Base-by-base conservation (phyloP, 2,113 vertebrate species). In the Corvus cornix region DNA sequence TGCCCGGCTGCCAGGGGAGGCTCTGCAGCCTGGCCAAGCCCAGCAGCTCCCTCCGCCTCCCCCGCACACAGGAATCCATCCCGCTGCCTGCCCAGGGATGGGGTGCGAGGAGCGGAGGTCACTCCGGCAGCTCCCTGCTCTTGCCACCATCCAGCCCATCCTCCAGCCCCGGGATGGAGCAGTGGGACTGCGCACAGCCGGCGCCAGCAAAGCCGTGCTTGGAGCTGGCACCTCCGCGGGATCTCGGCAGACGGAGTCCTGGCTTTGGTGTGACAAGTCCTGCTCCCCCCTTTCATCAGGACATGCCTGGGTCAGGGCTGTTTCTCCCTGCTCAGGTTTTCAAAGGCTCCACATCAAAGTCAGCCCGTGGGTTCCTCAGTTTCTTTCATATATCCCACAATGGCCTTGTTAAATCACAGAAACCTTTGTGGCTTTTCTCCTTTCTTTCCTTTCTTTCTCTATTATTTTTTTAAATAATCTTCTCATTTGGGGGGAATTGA, bases 311-410 rank as follows among this genome's bases (percentile, higher is more conserved):
- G 81, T 87, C 93, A 74, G 39, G 39, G 60, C 73, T 72, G 62
- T 4, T 89, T 75, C 73, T 84, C 62, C 18, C 74, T 26, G 77
- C 90, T 81, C 56, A 5, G 44, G 12, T 58, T 87, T 81, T 95
- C 93, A 96, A 97, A 95, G 69, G 51, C 56, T 91, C 43, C 66
- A 26, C 81, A 89, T 96, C 95, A 96, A 96, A 96, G 93, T 16
- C 35, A 81, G 48, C 55, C 73, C 35, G 30, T 68, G 81, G 69
- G 63, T 89, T 72, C 73, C 84, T 77, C 87, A 33, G 31, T 39
- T 84, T 39, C 90, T 94, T 91, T 94, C 70, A 84, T 84, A 79
- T 9, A 27, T 46, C 78, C 60, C 52, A 94, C 87, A 95, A 84
- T 68, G 74, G 87, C 41, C 84, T 95, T 56, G 84, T 93, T 96